Conservation (phyloP, 2,797 vertebrate genomes). For the Microctenopoma lineatum region DNA sequence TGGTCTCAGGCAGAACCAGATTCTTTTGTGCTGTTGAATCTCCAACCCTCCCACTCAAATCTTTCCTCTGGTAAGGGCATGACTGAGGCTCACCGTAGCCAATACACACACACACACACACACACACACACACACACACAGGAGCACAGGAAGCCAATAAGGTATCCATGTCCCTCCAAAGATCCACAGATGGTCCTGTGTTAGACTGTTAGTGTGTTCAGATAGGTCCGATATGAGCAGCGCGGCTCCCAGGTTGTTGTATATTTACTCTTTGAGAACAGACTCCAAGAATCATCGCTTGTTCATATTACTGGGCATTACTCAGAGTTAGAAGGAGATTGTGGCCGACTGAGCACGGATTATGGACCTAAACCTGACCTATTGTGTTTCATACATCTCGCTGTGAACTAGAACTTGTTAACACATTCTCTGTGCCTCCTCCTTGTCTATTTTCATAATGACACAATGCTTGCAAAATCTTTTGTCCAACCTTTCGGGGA, state of each 20-base stretch:
- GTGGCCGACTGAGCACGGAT: conserved; percentile 47
- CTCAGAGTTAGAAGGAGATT: conserved; percentile 57
- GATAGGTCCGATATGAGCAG: conserved; percentile 57
- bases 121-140: conserved; percentile 54
- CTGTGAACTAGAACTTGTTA: conserved; percentile 42
- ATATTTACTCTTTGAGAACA: conserved; percentile 61
- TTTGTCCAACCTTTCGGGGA: conserved; percentile 17
- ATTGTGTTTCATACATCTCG: conserved; percentile 55
- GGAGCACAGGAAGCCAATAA: conserved; percentile 53
- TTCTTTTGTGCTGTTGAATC: conserved; percentile 32
- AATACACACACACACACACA: conserved; percentile 50
- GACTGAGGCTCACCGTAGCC: conserved; percentile 38
- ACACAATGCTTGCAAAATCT: conserved; percentile 27
- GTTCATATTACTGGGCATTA: conserved; percentile 62
- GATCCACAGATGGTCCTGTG: conserved; percentile 62
- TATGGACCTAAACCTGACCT: conserved; percentile 44
- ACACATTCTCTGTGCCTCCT: conserved; percentile 34
- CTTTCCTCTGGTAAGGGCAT: conserved; percentile 51
- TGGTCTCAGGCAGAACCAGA: conserved; percentile 53
- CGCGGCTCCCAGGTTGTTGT: conserved; percentile 59
- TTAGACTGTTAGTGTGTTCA: conserved; percentile 62
- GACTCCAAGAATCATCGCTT: conserved; percentile 34
- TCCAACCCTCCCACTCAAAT: conserved; percentile 32
- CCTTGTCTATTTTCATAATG: conserved; percentile 54
- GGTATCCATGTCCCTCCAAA: conserved; percentile 51